phyloP scores from a whole-genome alignment of 2,113 vertebrate genomes.

The Sebastes fasciatus region DNA sequence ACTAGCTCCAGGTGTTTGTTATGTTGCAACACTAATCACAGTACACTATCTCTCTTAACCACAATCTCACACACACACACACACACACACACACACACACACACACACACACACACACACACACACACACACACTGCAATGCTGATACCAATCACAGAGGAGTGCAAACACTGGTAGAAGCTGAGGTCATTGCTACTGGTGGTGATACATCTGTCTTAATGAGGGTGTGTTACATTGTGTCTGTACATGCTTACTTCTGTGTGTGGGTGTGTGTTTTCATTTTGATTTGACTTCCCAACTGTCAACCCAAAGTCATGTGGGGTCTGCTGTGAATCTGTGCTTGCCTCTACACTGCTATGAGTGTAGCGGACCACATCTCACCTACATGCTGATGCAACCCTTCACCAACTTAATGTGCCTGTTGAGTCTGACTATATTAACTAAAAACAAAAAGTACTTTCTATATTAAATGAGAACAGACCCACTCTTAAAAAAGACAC shows the following conservation, averaged over 20 bases:
- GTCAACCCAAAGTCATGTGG: constrained; percentile 38
- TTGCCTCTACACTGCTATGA: not conserved
- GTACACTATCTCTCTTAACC: not conserved
- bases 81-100: not conserved
- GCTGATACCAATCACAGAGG: not conserved
- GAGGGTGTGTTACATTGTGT: not conserved
- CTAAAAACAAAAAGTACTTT: not conserved
- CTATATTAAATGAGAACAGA: constrained; percentile 23
- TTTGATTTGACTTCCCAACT: constrained; percentile 11
- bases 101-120: not conserved
- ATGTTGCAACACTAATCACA: not conserved
- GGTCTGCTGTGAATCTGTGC: constrained; percentile 9
- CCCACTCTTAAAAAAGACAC: constrained; percentile 1
- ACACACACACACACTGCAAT: not conserved
- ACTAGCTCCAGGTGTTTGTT: not conserved
- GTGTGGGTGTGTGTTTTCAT: constrained; percentile 15
- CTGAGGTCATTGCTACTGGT: not conserved
- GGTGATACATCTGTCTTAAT: constrained; percentile 6
- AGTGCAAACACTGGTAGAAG: not conserved
- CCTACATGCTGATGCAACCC: not conserved
- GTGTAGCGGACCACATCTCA: not conserved
- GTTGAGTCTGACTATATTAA: constrained; percentile 8
- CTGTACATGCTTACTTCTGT: not conserved
- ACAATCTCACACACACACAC: too few relatives aligned
- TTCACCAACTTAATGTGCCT: not conserved